Conservation (phyloP, 2,888 invertebrate species). For the Meiosimyza decipiens region DNA sequence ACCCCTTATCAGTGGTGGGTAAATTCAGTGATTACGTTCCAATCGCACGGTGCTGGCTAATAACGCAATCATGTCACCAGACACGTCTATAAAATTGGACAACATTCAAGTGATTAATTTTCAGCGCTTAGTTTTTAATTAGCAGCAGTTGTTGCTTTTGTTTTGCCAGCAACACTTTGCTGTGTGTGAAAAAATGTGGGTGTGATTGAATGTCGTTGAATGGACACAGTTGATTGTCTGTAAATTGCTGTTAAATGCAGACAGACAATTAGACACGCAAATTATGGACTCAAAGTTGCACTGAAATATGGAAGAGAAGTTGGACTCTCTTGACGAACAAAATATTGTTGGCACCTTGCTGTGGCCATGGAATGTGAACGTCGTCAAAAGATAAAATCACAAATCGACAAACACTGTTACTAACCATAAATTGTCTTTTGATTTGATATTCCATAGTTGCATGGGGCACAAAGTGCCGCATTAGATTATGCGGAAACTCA, state of each 20-base stretch:
- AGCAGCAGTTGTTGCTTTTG: background rate
- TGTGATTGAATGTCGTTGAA: constrained; percentile 11
- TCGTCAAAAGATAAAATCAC: too few relatives aligned
- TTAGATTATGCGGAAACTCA: too few relatives aligned
- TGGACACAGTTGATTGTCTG: constrained; percentile 4
- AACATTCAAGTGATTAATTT: background rate
- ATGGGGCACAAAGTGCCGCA: too few relatives aligned
- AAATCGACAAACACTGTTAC: too few relatives aligned
- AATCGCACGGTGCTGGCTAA: background rate
- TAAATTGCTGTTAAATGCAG: background rate
- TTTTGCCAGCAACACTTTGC: too few relatives aligned
- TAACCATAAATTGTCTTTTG: too few relatives aligned
- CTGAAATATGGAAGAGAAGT: too few relatives aligned
- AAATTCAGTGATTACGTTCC: constrained; percentile 12
- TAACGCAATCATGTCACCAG: constrained; percentile 21
- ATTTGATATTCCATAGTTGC: too few relatives aligned
- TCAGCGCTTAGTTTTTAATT: background rate
- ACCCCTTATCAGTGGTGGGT: background rate
- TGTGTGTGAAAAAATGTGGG: constrained; percentile 18
- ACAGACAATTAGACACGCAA: constrained; percentile 6
- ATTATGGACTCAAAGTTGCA: background rate
- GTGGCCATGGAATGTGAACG: constrained; percentile 6
- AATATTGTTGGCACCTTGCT: constrained; percentile 5
- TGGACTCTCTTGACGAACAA: background rate
- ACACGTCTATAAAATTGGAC: background rate